Percentiles rank a stretch among this genome's conserved stretches.
phyloP scores from a whole-genome alignment of 2,888 invertebrate genomes.

The Diploptera punctata region DNA sequence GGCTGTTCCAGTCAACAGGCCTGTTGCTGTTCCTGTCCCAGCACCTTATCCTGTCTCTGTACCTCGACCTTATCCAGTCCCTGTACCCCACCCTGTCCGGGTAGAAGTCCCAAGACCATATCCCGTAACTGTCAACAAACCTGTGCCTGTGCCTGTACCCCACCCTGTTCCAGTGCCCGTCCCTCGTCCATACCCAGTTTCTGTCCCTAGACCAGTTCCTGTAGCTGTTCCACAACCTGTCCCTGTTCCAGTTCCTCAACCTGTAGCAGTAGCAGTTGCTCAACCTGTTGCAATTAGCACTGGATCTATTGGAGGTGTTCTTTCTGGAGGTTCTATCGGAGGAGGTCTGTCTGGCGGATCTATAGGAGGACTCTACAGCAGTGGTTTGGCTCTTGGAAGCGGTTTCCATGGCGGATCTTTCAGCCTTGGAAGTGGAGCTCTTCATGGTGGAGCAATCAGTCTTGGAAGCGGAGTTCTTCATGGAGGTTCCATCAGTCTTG shows the following conservation, averaged over 20 bases:
- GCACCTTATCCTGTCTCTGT: conserved; percentile 6
- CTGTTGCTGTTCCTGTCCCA: conserved; percentile 6
- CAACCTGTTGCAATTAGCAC: neutral
- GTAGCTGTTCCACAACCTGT: neutral
- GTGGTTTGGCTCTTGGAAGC: neutral
- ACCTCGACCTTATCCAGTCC: conserved; percentile 12
- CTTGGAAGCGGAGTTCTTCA: too few species aligned
- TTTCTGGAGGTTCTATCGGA: too few species aligned
- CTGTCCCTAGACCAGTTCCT: conserved; percentile 5
- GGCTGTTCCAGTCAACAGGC: conserved; percentile 13
- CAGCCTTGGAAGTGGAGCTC: too few species aligned
- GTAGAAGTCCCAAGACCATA: conserved; percentile 17
- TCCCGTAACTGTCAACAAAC: conserved; percentile 3
- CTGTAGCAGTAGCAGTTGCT: conserved; percentile 9
- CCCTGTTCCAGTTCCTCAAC: neutral
- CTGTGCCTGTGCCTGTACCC: conserved; percentile 6
- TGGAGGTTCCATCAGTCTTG: neutral
- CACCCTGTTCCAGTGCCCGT: conserved; percentile 16
- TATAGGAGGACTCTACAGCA: neutral
- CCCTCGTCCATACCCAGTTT: conserved; percentile 1
- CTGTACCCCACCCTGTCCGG: conserved; percentile 16
- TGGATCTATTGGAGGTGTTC: neutral
- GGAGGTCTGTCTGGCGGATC: neutral
- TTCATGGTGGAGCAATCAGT: too few species aligned
- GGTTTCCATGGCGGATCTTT: neutral